phyloP scores from a whole-genome alignment of 2,888 invertebrate species.

The Pachliopta kotzebuea region DNA sequence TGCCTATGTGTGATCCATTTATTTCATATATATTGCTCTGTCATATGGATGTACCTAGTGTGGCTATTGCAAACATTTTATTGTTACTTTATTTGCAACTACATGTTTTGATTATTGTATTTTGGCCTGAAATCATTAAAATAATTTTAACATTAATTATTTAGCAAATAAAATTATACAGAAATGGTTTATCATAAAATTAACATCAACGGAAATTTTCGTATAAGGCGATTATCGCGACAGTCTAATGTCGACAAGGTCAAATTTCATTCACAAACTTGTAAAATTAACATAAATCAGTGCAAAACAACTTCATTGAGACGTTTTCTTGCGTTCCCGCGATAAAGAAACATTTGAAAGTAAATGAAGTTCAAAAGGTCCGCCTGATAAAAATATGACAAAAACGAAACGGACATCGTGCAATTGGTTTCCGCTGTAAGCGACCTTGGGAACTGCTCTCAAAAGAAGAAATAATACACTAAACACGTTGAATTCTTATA shows the following conservation, averaged over 20 bases:
- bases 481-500: constrained; percentile 8
- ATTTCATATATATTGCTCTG: constrained; percentile 48
- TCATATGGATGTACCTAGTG: constrained; percentile 52
- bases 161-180: background rate
- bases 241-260: constrained; percentile 28
- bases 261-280: constrained; percentile 30
- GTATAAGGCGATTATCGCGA: constrained; percentile 11
- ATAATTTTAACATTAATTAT: background rate
- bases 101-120: constrained; percentile 56
- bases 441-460: constrained; percentile 23
- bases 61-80: constrained; percentile 62
- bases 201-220: background rate
- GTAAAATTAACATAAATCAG: constrained; percentile 19
- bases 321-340: constrained; percentile 15
- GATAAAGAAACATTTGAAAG: constrained; percentile 24
- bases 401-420: constrained; percentile 17
- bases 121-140: constrained; percentile 49
- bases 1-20: constrained; percentile 67
- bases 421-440: constrained; percentile 15
- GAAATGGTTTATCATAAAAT: background rate
- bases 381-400: constrained; percentile 20
- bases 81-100: constrained; percentile 48
- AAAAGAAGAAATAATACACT: constrained; percentile 12
- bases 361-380: constrained; percentile 25
- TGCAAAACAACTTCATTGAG: constrained; percentile 20